phyloP scores from a whole-genome alignment of 2,888 invertebrate genomes.

The Criorhina ranunculi region DNA sequence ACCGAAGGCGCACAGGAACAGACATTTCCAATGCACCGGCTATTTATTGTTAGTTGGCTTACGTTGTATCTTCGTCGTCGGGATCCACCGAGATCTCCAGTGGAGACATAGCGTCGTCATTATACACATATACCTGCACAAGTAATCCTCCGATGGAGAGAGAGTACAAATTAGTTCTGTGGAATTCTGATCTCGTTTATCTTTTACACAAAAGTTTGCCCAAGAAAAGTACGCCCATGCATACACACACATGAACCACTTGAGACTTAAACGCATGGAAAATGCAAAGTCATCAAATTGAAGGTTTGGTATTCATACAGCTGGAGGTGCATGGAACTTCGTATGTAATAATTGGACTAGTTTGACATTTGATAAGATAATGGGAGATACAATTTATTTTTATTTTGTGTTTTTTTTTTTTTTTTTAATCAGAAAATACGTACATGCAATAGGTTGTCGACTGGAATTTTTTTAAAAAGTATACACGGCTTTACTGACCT shows the following conservation, averaged over 20 bases:
- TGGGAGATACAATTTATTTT: constrained; percentile 32
- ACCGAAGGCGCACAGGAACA: background rate
- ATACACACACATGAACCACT: constrained; percentile 35
- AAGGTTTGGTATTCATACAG: constrained; percentile 63
- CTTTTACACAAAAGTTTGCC: constrained; percentile 3
- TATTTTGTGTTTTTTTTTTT: background rate
- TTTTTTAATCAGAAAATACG: too few relatives aligned
- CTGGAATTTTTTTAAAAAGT: too few relatives aligned
- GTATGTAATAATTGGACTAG: constrained; percentile 59
- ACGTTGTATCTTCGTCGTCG: background rate
- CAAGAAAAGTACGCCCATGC: background rate
- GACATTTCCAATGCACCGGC: constrained; percentile 2
- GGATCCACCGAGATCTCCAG: constrained; percentile 2
- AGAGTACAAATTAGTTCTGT: constrained; percentile 37
- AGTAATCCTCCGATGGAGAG: constrained; percentile 3
- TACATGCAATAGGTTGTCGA: too few relatives aligned
- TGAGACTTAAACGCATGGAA: constrained; percentile 35
- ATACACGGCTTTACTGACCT: too few relatives aligned
- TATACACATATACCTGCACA: background rate
- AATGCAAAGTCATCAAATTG: constrained; percentile 69
- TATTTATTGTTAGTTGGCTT: constrained; percentile 51
- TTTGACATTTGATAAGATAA: constrained; percentile 73
- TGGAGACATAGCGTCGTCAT: constrained; percentile 54
- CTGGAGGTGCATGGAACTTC: constrained; percentile 49
- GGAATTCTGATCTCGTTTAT: constrained; percentile 54